Evolutionary conservation across 2,797 vertebrate species (phyloP), one percentile per base, ranked within the genome.

Genomic region (Spinus pinus): DNA sequence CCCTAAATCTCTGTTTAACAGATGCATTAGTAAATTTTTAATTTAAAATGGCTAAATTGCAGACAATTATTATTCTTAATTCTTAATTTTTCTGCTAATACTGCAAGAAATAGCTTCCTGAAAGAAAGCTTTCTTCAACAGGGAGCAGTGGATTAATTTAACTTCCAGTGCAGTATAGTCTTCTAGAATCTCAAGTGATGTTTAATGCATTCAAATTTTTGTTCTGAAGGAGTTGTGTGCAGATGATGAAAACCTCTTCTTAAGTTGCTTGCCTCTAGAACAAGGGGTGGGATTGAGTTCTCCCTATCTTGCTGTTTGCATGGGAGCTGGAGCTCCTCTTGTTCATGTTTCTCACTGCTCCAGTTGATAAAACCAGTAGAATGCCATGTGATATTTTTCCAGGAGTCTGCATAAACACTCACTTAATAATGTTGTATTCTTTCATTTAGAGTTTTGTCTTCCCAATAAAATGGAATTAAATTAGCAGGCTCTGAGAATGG

Each of bases 371-470:
- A 57, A 57, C 14, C 31, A 25, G 19, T 24, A 33, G 12, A 93
- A 57, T 18, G 33, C 6, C 0, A 0, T 18, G 21, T 50, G 39
- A 39, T 14, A 47, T 2, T 12, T 54, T 71, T 31, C 28, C 30
- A 44, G 39, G 39, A 61, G 20, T 2, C 42, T 56, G 79, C 61
- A 47, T 14, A 65, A 81, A 58, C 25, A 31, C 6, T 39, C 58
- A 75, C 4, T 50, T 60, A 46, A 78, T 39, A 81, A 73, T 37
- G 37, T 10, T 37, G 37, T 10, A 4, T 73, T 85, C 33, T 13
- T 37, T 47, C 27, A 44, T n/a, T 85, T 56, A 81, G 51, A 25
- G 9, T 42, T 81, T 73, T 72, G 24, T 47, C 85, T 85, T 64
- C 27, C 11, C 31, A 58, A n/a, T 35, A 73, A 73, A 85, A 60